These are phyloP conservation scores for Myotis vivesi DNA, from an alignment of 2,797 vertebrate genomes.

Conservation along the genomic window DNA sequence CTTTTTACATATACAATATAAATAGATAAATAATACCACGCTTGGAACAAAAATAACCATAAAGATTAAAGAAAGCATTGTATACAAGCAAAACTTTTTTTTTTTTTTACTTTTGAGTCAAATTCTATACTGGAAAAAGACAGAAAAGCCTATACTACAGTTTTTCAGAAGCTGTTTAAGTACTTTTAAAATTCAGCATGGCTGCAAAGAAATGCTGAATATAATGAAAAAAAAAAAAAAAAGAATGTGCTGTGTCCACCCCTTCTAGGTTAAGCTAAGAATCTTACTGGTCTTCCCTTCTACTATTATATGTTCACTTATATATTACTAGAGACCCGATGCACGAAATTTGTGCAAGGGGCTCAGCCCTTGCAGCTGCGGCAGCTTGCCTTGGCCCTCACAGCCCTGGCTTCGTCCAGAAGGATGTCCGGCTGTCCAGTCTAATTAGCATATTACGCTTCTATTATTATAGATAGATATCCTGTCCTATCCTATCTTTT, in stretches of 20 bases:
- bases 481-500: background rate
- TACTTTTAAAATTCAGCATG: slow-evolving; percentile 45
- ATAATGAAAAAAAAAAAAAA: background rate
- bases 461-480: background rate
- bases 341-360: no score
- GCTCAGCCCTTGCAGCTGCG: no score
- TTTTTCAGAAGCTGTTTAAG: slow-evolving; percentile 29
- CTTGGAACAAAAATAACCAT: slow-evolving; percentile 21
- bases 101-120: slow-evolving; percentile 21
- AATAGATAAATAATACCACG: slow-evolving; percentile 67
- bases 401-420: no score
- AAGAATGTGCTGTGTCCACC: background rate
- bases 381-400: no score
- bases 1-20: slow-evolving; percentile 52
- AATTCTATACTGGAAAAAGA: slow-evolving; percentile 43
- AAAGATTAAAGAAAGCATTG: slow-evolving; percentile 42
- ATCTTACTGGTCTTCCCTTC: background rate
- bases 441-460: no score
- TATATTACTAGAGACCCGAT: no score
- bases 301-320: background rate
- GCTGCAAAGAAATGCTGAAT: background rate
- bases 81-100: slow-evolving; percentile 22
- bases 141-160: background rate
- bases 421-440: no score
- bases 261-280: background rate